Conservation (phyloP, 2,113 vertebrate species). For the Dromaius novaehollandiae region DNA sequence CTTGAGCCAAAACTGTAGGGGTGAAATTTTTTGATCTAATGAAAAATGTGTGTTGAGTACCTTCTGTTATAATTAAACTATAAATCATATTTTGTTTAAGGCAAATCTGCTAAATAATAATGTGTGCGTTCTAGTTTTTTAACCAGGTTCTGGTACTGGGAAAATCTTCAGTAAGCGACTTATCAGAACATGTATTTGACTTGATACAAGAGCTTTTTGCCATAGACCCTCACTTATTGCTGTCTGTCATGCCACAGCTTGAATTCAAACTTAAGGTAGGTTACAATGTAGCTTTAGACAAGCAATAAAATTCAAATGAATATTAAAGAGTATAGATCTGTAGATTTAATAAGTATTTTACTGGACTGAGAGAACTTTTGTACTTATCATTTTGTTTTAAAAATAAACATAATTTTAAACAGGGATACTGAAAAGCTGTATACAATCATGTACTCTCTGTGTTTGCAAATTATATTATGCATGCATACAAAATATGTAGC, state of each 20-base stretch:
- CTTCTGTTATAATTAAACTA: neutral
- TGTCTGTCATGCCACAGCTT: conserved; percentile 98
- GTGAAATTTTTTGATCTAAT: neutral
- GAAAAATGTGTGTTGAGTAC: neutral
- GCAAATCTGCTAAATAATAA: neutral
- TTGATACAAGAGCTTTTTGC: conserved; percentile 99
- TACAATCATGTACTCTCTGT: neutral
- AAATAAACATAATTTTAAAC: neutral
- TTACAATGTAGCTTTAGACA: neutral
- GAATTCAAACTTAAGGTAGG: conserved; percentile 98
- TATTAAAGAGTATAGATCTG: neutral
- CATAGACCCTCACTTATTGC: conserved; percentile 94
- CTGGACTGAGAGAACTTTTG: neutral
- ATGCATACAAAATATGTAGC: neutral
- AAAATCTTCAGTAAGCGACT: conserved; percentile 97
- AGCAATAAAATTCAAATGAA: neutral
- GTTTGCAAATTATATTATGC: neutral
- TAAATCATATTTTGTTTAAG: accelerated
- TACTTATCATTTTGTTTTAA: neutral
- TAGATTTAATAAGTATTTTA: neutral
- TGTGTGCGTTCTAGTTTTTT: conserved; percentile 87
- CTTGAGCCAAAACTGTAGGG: neutral
- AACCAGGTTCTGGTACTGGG: conserved; percentile 99
- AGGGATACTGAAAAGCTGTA: neutral
- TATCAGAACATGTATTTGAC: conserved; percentile 98